Evolutionary conservation across 2,113 vertebrate species (phyloP), one percentile per base, ranked within the genome.

Genomic region (Turnix velox): DNA sequence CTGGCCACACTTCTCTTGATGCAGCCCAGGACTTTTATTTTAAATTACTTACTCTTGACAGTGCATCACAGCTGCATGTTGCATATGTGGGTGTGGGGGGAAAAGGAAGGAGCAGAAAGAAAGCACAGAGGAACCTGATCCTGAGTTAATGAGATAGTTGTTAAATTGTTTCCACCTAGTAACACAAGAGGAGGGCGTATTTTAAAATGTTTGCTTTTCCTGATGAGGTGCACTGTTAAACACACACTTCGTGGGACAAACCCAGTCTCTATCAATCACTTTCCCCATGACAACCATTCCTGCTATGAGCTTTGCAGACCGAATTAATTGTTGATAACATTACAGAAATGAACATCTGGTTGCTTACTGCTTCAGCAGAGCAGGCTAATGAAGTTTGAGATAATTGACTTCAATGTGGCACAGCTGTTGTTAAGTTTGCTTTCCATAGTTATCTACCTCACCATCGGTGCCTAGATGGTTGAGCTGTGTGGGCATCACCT

Each of bases 81-180:
- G 30, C 0, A 0, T 83, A 19, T 73, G 0, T 42, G 78, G 73
- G 58, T 35, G 54, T 35, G 80, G 81, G 18, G 33, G 85, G 80
- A n/a, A 83, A 88, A 92, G 35, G 52, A 92, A 83, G 18, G 46
- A 67, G 28, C 72, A 86, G 85, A 93, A 94, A 92, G 88, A 85
- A 92, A 94, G 61, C 33, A 57, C 28, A 55, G 46, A 28, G 61
- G 68, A 94, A 94, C 76, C 55, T 48, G 84, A 85, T 82, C 58
- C 80, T 75, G 15, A 43, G 31, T 68, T 94, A 84, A 82, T 71
- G 82, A 92, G 87, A 16, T 59, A 0, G 0, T 59, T 74, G 72
- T 57, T 81, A 67, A 88, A 90, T 84, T 31, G 37, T 86, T 96
- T 86, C 73, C 65, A 92, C 83, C 39, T 55, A 81, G 42, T 75